These are phyloP conservation scores for Dasysyrphus albostriatus DNA, from an alignment of 2,888 invertebrate genomes.

Conservation along the genomic window DNA sequence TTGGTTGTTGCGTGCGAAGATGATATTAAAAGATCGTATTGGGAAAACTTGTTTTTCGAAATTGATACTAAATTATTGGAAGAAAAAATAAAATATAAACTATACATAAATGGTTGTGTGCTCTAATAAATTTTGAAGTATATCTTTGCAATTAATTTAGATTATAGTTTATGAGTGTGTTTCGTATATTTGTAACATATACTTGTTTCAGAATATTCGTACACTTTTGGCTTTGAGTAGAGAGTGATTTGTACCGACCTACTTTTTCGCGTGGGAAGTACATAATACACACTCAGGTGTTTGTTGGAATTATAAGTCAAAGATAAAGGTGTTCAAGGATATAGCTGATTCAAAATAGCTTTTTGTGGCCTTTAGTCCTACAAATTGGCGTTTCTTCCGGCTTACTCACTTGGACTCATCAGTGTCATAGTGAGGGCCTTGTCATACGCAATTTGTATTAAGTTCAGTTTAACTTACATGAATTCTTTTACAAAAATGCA, in stretches of 20 bases:
- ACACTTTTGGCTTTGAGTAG: background rate
- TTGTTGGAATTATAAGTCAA: no score
- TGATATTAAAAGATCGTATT: slow-evolving; percentile 50
- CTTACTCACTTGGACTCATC: no score
- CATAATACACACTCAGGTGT: no score
- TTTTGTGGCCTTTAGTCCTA: no score
- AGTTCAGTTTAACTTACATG: no score
- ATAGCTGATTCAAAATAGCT: no score
- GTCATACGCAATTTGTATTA: no score
- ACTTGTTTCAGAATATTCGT: background rate
- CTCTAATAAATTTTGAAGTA: slow-evolving; percentile 51
- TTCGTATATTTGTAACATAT: no score
- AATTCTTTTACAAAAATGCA: no score
- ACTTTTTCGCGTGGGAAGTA: slow-evolving; percentile 56
- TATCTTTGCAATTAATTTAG: slow-evolving; percentile 58
- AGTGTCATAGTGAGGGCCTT: no score
- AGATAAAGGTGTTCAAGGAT: no score
- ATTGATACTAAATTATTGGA: slow-evolving; percentile 33
- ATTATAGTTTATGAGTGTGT: slow-evolving; percentile 4
- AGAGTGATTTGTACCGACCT: slow-evolving; percentile 45
- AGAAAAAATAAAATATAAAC: slow-evolving; percentile 3
- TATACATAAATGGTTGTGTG: background rate
- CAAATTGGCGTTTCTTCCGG: no score
- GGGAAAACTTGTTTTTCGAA: slow-evolving; percentile 51
- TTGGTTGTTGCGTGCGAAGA: slow-evolving; percentile 58